phyloP scores from a whole-genome alignment of 2,113 vertebrate genomes.

The Syngnathus typhle region DNA sequence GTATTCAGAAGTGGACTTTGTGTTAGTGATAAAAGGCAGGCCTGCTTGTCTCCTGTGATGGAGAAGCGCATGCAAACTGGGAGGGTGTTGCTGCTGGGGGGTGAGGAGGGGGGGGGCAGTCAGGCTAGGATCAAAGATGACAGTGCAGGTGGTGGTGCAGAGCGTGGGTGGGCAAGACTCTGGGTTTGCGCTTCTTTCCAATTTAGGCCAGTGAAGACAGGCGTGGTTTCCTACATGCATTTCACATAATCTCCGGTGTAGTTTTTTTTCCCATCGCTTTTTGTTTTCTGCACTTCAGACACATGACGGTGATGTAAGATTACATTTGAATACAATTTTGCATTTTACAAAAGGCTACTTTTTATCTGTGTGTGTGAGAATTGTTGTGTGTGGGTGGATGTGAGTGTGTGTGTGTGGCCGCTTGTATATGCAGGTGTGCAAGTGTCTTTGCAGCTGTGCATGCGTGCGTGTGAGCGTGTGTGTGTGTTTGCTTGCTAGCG shows the following conservation, averaged over 20 bases:
- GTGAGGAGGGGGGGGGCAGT: slow-evolving; percentile 22
- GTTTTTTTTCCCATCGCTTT: slow-evolving; percentile 28
- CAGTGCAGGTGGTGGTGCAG: slow-evolving; percentile 26
- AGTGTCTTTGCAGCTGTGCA: not conserved
- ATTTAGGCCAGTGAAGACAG: slow-evolving; percentile 64
- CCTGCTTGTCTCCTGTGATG: slow-evolving; percentile 6
- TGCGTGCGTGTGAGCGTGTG: slow-evolving; percentile 31
- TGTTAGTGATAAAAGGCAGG: slow-evolving; percentile 46
- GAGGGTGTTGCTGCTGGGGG: slow-evolving; percentile 19
- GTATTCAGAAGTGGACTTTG: slow-evolving; percentile 48
- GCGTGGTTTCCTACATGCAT: slow-evolving; percentile 64
- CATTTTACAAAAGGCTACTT: slow-evolving; percentile 61
- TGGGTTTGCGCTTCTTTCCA: slow-evolving; percentile 54
- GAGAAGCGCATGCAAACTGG: slow-evolving; percentile 14
- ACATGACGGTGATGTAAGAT: slow-evolving; percentile 65
- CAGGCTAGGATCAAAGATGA: slow-evolving; percentile 25
- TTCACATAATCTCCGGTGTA: slow-evolving; percentile 57
- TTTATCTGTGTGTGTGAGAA: slow-evolving; percentile 64
- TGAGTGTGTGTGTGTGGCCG: slow-evolving; percentile 8
- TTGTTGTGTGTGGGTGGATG: slow-evolving; percentile 13
- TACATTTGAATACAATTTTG: slow-evolving; percentile 68
- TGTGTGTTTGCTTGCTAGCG: slow-evolving; percentile 42
- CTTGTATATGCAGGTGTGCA: slow-evolving; percentile 10
- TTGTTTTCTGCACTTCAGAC: slow-evolving; percentile 69
- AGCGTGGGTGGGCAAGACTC: slow-evolving; percentile 41